Percentiles rank a stretch among this genome's conserved stretches.
Conservation (phyloP, 2,113 vertebrate genomes). For the Xenopus borealis region DNA sequence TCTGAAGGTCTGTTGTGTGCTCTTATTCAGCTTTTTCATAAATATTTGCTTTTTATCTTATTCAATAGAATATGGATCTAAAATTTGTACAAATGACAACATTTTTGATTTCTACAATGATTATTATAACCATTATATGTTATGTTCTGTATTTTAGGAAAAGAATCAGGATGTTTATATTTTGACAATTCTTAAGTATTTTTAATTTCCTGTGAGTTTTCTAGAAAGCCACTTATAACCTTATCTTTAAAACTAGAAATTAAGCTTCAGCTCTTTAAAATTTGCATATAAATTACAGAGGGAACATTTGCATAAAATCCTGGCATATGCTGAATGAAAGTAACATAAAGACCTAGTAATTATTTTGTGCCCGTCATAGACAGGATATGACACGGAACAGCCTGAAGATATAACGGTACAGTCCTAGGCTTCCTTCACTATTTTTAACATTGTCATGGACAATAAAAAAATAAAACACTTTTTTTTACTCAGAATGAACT, state of each 20-base stretch:
- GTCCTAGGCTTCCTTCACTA: neutral
- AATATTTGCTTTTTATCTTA: no score
- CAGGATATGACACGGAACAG: conserved; percentile 4
- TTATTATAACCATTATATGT: no score
- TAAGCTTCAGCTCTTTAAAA: conserved; percentile 10
- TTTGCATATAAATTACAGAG: conserved; percentile 38
- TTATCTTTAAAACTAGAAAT: conserved; percentile 29
- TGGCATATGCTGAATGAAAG: conserved; percentile 23
- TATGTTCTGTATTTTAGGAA: no score
- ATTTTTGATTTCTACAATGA: no score
- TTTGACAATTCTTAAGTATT: neutral
- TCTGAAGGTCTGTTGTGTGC: no score
- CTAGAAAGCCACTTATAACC: conserved; percentile 17
- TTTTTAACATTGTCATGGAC: neutral
- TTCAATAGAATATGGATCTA: no score
- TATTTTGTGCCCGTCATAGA: conserved; percentile 21
- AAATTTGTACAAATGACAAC: neutral
- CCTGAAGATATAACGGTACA: conserved; percentile 1
- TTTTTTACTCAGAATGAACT: no score
- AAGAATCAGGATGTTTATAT: neutral
- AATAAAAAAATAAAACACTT: no score
- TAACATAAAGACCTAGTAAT: conserved; percentile 24
- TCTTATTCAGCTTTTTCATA: no score
- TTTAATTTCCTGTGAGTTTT: conserved; percentile 7
- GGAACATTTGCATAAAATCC: conserved; percentile 35